These are phyloP conservation scores for Microcebus tavaratra DNA, from an alignment of 2,113 vertebrate genomes.

Conservation along the genomic window DNA sequence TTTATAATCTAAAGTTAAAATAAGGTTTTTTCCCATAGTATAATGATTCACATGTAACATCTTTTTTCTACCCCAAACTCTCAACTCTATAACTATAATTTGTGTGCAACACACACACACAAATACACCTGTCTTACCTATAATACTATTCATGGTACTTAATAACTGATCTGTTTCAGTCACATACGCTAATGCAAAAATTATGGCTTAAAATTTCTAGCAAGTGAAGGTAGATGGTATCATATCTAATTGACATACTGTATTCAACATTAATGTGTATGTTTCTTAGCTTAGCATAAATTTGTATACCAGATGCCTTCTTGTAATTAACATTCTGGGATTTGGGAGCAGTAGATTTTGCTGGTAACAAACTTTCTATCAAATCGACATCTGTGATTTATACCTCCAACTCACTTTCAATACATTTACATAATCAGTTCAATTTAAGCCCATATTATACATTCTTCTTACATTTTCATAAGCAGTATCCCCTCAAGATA, in stretches of 20 bases:
- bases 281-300: slow-evolving; percentile 87
- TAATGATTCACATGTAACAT: background rate
- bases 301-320: slow-evolving; percentile 88
- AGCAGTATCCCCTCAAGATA: slow-evolving; percentile 73
- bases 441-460: slow-evolving; percentile 82
- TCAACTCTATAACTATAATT: background rate
- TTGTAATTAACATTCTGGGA: slow-evolving; percentile 87
- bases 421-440: slow-evolving; percentile 88
- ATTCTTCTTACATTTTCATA: slow-evolving; percentile 79
- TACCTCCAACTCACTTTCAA: slow-evolving; percentile 85
- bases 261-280: slow-evolving; percentile 82
- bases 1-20: background rate
- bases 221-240: slow-evolving; percentile 70
- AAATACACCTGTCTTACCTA: background rate
- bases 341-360: slow-evolving; percentile 86
- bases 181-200: slow-evolving; percentile 39
- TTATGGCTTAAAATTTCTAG: slow-evolving; percentile 76
- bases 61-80: background rate
- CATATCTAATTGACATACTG: slow-evolving; percentile 80
- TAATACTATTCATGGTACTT: slow-evolving; percentile 18
- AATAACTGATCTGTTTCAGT: slow-evolving; percentile 67
- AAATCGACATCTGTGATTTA: slow-evolving; percentile 89
- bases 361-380: slow-evolving; percentile 87
- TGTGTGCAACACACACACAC: background rate
- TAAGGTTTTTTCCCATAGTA: background rate